phyloP scores from a whole-genome alignment of 2,888 invertebrate genomes.

The Tanypteryx hageni region DNA sequence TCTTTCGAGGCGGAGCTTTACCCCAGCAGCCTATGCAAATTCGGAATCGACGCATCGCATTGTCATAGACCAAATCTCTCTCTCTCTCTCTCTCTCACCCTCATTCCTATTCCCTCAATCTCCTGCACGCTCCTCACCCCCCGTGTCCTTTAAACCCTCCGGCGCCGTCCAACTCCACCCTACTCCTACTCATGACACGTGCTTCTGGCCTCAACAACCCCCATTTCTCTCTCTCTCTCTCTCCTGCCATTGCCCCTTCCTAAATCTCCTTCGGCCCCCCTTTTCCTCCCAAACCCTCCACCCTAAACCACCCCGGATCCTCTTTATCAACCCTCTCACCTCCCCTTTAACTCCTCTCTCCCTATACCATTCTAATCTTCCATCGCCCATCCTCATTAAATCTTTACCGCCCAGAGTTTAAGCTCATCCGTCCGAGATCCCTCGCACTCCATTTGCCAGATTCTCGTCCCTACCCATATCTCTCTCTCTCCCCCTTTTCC shows the following conservation, averaged over 20 bases:
- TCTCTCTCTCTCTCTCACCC: background rate
- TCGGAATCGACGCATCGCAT: background rate
- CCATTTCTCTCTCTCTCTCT: background rate
- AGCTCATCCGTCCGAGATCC: constrained; percentile 28
- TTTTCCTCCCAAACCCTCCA: too few relatives aligned
- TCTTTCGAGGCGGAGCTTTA: background rate
- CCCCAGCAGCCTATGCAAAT: background rate
- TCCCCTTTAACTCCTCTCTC: background rate
- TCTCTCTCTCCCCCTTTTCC: background rate
- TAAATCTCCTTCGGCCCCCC: background rate
- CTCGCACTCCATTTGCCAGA: constrained; percentile 33
- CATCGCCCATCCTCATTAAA: constrained; percentile 29
- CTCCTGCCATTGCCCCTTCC: background rate
- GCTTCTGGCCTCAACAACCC: background rate
- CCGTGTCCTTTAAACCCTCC: background rate
- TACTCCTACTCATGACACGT: background rate
- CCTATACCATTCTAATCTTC: constrained; percentile 20
- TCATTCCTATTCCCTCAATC: background rate
- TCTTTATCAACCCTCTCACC: background rate
- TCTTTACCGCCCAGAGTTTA: constrained; percentile 32
- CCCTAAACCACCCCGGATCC: too few relatives aligned
- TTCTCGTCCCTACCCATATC: background rate
- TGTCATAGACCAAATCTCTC: constrained; percentile 11
- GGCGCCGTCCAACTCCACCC: too few relatives aligned
- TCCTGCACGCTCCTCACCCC: background rate